A percentile compares a stretch with the other conserved stretches of the same genome.
Conservation (phyloP, 1,140 invertebrate genomes). For the Ladona fulva region DNA sequence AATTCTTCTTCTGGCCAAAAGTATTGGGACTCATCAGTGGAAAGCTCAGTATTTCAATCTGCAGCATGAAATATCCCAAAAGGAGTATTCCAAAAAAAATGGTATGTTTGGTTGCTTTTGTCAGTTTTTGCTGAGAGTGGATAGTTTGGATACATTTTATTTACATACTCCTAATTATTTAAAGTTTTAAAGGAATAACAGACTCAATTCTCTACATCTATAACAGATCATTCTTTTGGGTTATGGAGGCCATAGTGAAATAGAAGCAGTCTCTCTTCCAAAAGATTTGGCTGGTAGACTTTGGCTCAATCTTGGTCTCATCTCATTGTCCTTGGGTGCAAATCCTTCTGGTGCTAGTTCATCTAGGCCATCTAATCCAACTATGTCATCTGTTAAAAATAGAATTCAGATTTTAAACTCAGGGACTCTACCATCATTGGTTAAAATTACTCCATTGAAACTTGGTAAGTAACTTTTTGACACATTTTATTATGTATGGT, state of each 20-base stretch:
- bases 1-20: background rate
- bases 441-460: background rate
- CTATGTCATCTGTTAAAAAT: background rate
- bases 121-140: no score
- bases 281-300: background rate
- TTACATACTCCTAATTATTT: no score
- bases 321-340: background rate
- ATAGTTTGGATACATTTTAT: no score
- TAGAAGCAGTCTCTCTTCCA: background rate
- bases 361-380: background rate
- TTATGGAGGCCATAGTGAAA: background rate
- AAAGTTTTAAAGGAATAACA: no score
- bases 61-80: background rate
- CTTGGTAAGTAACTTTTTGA: background rate
- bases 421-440: background rate
- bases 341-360: background rate
- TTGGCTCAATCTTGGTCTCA: background rate
- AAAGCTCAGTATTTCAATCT: background rate
- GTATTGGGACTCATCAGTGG: background rate
- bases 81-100: background rate
- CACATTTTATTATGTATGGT: no score
- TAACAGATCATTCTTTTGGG: background rate
- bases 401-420: background rate
- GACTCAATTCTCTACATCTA: no score
- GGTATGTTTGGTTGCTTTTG: background rate